Evolutionary conservation across 2,113 vertebrate genomes (phyloP).

Genomic region (Indri indri): DNA sequence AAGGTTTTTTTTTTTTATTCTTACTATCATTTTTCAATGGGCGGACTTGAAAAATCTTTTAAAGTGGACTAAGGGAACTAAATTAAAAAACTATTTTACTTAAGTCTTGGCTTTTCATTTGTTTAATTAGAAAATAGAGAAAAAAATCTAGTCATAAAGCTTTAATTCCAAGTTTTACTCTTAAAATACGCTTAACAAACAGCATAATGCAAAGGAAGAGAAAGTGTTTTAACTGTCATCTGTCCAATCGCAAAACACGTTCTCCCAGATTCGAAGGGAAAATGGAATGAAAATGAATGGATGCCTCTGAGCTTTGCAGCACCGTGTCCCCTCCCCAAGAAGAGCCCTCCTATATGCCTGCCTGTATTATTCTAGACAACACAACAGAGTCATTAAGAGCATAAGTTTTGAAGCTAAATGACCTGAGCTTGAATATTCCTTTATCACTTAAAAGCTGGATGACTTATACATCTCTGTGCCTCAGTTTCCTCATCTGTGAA

Average conservation of each 20-base stretch:
- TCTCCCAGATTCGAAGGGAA: neutral
- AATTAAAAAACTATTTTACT: neutral
- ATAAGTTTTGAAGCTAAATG: neutral
- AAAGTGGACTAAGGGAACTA: neutral
- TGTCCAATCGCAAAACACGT: neutral
- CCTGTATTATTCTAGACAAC: neutral
- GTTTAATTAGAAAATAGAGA: neutral
- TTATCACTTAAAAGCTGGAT: neutral
- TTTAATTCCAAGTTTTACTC: neutral
- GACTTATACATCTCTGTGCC: neutral
- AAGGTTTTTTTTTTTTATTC: neutral
- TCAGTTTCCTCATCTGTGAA: neutral
- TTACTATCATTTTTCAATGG: neutral
- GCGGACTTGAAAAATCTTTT: neutral
- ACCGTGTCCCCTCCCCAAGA: rapidly evolving
- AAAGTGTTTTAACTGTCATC: neutral
- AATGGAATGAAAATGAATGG: neutral
- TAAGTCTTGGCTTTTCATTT: constrained; percentile 27
- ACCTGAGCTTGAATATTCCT: neutral
- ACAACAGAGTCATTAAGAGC: neutral
- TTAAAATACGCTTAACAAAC: neutral
- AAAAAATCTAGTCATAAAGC: neutral
- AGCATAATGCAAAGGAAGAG: neutral
- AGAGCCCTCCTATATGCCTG: rapidly evolving
- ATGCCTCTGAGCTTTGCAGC: rapidly evolving